Base-by-base conservation (phyloP, 2,888 invertebrate genomes). In the Therioaphis trifolii region DNA sequence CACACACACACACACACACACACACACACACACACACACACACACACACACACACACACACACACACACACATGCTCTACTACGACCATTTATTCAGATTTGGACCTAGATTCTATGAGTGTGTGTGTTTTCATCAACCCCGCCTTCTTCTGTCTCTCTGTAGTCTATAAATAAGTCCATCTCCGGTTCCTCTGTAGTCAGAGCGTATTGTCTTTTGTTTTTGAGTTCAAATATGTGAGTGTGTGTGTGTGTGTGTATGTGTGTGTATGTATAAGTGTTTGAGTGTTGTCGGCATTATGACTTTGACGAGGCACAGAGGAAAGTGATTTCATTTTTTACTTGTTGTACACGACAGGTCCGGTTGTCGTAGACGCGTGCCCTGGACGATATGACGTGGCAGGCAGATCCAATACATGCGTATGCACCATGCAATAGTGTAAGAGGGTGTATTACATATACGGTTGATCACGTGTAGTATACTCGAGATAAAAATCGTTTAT, bases 51-150 rank as follows among this genome's bases (percentile, higher is more conserved):
- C n/a, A n/a, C n/a, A n/a, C n/a, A n/a, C n/a, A n/a, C n/a, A 12
- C 61, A 14, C 11, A 11, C 15, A 15, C 11, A 5, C n/a, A 18
- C 21, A 14, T 21, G 0, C 61, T 24, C 61, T n/a, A n/a, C n/a
- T n/a, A n/a, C n/a, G 5, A 9, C 40, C 58, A 15, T n/a, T 46
- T 76, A 79, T 79, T 79, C 55, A 69, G 69, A 69, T 79, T 79
- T 35, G 79, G 21, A 79, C 79, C 79, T 79, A 69, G n/a, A 69
- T 79, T 69, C 40, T 5, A 24, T n/a, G 12, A 3, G 4, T 27
- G 43, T 35, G 35, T 35, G 35, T 35, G 35, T 35, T 35, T 7
- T 61, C 7, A 55, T 27, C 40, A 12, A 55, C 55, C 69, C 68
- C 49, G 40, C 69, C 68, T 29, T 40, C n/a, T 40, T 40, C 15